Evolutionary conservation across 2,888 invertebrate species (phyloP).

Genomic region (Sepioteuthis lessoniana): DNA sequence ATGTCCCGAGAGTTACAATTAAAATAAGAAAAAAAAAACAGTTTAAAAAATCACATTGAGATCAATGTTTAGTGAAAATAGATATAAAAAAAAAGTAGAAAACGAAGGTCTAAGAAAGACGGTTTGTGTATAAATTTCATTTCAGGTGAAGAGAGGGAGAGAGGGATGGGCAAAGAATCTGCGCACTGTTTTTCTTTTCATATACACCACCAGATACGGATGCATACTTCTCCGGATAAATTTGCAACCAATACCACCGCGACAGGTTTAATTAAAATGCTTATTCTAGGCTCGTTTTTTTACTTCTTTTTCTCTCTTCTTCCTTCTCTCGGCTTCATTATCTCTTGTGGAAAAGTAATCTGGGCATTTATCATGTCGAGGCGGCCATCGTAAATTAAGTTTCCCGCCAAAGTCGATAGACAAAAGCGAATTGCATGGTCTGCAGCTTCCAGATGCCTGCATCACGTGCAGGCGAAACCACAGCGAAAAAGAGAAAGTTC

Average conservation of each 20-base stretch:
- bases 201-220: background rate
- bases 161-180: background rate
- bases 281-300: background rate
- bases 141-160: background rate
- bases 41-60: too few species aligned
- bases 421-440: background rate
- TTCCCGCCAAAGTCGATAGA: too few species aligned
- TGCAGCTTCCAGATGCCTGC: constrained; percentile 21
- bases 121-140: too few species aligned
- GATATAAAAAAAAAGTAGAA: too few species aligned
- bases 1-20: fast-evolving
- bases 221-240: background rate
- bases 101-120: too few species aligned
- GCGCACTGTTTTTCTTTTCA: background rate
- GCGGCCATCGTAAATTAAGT: background rate
- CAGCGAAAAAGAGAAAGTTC: background rate
- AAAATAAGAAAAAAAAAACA: background rate
- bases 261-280: constrained; percentile 33
- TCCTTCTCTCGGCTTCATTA: background rate
- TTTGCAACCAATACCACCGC: background rate
- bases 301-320: background rate
- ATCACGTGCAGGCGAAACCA: background rate
- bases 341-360: constrained; percentile 18
- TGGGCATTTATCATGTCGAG: background rate
- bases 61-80: too few species aligned